Conservation (phyloP, 2,113 vertebrate species). For the Xiphophorus maculatus region DNA sequence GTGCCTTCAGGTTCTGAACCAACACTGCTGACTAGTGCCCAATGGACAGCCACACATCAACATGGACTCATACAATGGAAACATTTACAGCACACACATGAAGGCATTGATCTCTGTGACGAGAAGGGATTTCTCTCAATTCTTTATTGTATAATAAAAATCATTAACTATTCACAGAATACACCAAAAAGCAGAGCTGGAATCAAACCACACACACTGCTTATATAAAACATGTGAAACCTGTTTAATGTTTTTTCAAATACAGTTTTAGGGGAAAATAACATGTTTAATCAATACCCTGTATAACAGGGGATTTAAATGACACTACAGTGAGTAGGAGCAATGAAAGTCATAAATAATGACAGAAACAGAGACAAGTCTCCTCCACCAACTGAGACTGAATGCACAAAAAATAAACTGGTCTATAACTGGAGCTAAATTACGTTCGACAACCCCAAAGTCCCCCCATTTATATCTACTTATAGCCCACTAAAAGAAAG, state of each 20-base stretch:
- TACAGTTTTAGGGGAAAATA: not conserved
- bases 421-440: no score
- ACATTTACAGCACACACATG: slow-evolving; percentile 32
- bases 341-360: not conserved
- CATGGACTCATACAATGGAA: slow-evolving; percentile 41
- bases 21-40: slow-evolving; percentile 71
- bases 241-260: not conserved
- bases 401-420: no score
- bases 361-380: not conserved
- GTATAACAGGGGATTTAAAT: not conserved
- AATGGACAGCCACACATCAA: slow-evolving; percentile 62
- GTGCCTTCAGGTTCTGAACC: slow-evolving; percentile 55
- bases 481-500: slow-evolving; percentile 1
- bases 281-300: not conserved
- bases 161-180: slow-evolving; percentile 23
- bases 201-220: not conserved
- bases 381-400: no score
- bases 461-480: slow-evolving; percentile 6
- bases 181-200: not conserved
- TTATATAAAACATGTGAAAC: not conserved
- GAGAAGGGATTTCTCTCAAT: slow-evolving; percentile 12
- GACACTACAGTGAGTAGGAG: not conserved
- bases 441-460: not conserved
- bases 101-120: slow-evolving; percentile 19
- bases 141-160: slow-evolving; percentile 28